Evolutionary conservation across 2,888 invertebrate genomes (phyloP).

Genomic region (Epistrophella euchroma): DNA sequence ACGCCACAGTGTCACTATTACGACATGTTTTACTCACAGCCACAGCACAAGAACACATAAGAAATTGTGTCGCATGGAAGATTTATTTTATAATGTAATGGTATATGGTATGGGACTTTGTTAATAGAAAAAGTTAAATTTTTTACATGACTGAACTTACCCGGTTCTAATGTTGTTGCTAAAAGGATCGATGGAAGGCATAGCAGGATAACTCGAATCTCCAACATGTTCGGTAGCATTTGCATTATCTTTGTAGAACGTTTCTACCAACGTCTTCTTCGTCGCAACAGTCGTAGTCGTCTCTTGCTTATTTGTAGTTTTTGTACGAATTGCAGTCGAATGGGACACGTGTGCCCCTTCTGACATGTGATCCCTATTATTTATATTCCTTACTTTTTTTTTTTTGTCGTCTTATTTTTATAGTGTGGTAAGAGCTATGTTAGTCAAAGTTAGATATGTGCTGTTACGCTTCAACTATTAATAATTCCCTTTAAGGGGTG

Average conservation of each 20-base stretch:
- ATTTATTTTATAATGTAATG: background rate
- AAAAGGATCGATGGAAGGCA: constrained; percentile 84
- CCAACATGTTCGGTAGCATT: constrained; percentile 83
- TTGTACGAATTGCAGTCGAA: constrained; percentile 60
- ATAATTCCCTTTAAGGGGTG: constrained; percentile 33
- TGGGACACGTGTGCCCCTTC: constrained; percentile 59
- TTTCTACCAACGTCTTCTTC: constrained; percentile 30
- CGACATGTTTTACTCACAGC: constrained; percentile 19
- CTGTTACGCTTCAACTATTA: constrained; percentile 50
- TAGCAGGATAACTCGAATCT: constrained; percentile 83
- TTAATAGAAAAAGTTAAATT: constrained; percentile 13
- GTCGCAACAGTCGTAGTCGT: background rate
- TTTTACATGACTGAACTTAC: constrained; percentile 78
- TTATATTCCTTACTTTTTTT: constrained; percentile 25
- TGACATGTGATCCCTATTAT: constrained; percentile 70
- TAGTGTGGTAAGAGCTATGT: constrained; percentile 17
- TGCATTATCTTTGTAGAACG: constrained; percentile 78
- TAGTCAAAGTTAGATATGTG: constrained; percentile 52
- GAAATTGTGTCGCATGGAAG: background rate
- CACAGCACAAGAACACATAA: background rate
- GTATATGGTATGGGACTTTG: background rate
- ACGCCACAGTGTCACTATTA: constrained; percentile 27
- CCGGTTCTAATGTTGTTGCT: constrained; percentile 84
- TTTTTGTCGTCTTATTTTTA: background rate
- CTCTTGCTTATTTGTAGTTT: constrained; percentile 57